A percentile compares a stretch with the other conserved stretches of the same genome.
Evolutionary conservation across 2,113 vertebrate genomes (phyloP).

Genomic region (Colistium nudipinnis): DNA sequence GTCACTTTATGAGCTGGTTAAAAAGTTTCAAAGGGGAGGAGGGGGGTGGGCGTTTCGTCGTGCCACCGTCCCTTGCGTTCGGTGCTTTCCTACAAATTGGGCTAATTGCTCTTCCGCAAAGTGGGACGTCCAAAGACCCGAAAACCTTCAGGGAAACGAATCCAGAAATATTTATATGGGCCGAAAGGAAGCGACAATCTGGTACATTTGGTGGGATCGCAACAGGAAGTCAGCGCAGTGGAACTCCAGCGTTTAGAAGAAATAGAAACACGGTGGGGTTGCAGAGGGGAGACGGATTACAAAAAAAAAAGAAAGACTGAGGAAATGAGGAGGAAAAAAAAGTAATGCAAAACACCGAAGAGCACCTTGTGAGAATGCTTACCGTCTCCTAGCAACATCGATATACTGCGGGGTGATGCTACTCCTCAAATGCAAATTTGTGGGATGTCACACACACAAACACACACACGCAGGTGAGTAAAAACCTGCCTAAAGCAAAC

Average conservation of each 20-base stretch:
- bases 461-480: not conserved
- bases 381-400: conserved; percentile 33
- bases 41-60: not conserved
- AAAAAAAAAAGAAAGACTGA: not conserved
- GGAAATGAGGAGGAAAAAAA: not conserved
- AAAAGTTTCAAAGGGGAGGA: no score
- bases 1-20: not conserved
- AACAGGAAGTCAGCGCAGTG: not conserved
- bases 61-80: conserved; percentile 21
- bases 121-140: conserved; percentile 35
- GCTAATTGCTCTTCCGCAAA: conserved; percentile 69
- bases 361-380: not conserved
- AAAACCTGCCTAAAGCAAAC: not conserved
- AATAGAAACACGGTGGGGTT: no score
- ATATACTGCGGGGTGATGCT: not conserved
- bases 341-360: not conserved
- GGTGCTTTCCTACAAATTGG: conserved; percentile 42
- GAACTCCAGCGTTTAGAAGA: no score
- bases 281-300: not conserved
- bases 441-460: not conserved
- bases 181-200: not conserved
- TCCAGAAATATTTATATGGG: not conserved
- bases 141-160: not conserved
- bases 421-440: conserved; percentile 20
- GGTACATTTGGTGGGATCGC: not conserved